These are phyloP conservation scores for Eulemur rubriventer DNA, from an alignment of 2,797 vertebrate genomes.

Conservation along the genomic window DNA sequence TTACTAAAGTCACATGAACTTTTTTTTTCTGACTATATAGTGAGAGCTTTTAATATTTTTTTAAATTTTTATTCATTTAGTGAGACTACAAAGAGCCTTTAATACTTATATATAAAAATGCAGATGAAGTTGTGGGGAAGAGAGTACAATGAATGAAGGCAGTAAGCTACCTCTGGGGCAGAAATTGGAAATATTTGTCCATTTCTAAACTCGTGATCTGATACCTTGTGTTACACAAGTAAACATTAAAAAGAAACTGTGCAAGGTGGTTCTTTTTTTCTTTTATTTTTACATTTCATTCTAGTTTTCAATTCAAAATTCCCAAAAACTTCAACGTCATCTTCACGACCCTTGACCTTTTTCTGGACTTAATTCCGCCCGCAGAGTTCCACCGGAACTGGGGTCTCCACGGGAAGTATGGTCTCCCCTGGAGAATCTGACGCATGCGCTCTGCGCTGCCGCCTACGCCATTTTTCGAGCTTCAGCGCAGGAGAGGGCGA, in stretches of 20 bases:
- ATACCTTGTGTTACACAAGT: neutral
- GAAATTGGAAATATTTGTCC: no score
- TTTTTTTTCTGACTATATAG: neutral
- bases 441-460: neutral
- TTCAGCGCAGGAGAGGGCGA: no score
- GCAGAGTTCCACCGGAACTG: no score
- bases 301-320: neutral
- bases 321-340: neutral
- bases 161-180: no score
- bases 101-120: neutral
- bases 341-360: neutral
- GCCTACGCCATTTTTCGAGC: neutral
- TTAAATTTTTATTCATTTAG: no score
- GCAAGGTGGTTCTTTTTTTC: neutral
- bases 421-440: no score
- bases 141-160: neutral
- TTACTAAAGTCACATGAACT: no score
- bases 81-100: no score
- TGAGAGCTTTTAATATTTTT: no score
- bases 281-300: neutral
- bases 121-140: neutral
- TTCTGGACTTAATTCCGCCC: neutral
- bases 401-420: no score
- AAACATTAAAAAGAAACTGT: neutral
- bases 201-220: neutral